A percentile compares a stretch with the other conserved stretches of the same genome.
phyloP scores from a whole-genome alignment of 2,888 invertebrate genomes.

The Trissolcus brochymenae region DNA sequence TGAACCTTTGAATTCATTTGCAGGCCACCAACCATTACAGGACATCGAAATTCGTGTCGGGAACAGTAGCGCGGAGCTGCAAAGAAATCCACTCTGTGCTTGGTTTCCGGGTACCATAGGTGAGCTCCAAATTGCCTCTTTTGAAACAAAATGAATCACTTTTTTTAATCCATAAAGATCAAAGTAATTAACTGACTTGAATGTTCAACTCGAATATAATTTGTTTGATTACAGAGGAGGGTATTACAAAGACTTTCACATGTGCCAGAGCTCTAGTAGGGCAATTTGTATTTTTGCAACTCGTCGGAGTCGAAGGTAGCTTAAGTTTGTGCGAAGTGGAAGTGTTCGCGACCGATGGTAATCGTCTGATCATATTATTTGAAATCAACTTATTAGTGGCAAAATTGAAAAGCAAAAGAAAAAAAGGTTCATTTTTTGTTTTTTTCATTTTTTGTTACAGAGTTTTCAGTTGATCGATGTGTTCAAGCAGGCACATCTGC shows the following conservation, averaged over 20 bases:
- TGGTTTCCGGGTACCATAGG: slow-evolving; percentile 95
- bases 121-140: slow-evolving; percentile 73
- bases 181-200: too few species aligned
- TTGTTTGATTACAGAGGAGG: slow-evolving; percentile 82
- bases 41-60: slow-evolving; percentile 94
- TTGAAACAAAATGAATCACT: neutral
- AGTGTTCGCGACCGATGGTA: slow-evolving; percentile 93
- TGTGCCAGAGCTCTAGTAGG: slow-evolving; percentile 91
- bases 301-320: slow-evolving; percentile 93
- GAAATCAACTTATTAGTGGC: neutral
- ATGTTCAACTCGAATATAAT: neutral
- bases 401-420: neutral
- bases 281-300: slow-evolving; percentile 91
- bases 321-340: slow-evolving; percentile 94
- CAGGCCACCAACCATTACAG: slow-evolving; percentile 91
- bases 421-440: too few species aligned
- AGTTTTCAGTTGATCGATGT: slow-evolving; percentile 91
- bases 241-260: slow-evolving; percentile 92
- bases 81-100: slow-evolving; percentile 92
- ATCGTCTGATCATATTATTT: slow-evolving; percentile 48
- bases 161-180: neutral
- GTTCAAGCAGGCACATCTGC: slow-evolving; percentile 84
- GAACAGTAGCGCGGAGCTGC: slow-evolving; percentile 90
- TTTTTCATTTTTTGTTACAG: slow-evolving; percentile 76
- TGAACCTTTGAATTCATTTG: slow-evolving; percentile 20